These are phyloP conservation scores for Falco berigora DNA, from an alignment of 2,797 vertebrate species.

Conservation along the genomic window DNA sequence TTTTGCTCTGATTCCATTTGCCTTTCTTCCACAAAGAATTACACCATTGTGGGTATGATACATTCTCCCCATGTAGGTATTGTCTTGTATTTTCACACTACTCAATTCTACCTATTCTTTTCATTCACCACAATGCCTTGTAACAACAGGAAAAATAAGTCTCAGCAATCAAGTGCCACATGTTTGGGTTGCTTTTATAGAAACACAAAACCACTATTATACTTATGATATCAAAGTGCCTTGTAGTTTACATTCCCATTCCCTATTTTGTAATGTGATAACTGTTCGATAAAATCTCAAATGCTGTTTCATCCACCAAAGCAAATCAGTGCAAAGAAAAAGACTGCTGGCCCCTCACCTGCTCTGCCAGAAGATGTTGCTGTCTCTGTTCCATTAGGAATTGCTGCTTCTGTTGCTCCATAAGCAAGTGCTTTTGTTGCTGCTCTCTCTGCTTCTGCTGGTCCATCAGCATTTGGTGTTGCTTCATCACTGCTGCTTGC, in stretches of 20 bases:
- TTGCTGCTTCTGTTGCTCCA: constrained; percentile 77
- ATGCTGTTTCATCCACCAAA: background rate
- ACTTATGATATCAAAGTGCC: background rate
- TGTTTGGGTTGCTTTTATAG: background rate
- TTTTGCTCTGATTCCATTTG: background rate
- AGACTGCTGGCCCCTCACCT: constrained; percentile 70
- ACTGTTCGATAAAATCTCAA: background rate
- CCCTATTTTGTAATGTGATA: background rate
- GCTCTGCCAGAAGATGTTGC: constrained; percentile 86
- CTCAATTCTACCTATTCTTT: background rate
- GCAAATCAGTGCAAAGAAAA: background rate
- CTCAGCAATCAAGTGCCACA: background rate
- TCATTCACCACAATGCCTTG: background rate
- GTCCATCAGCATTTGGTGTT: constrained; percentile 80
- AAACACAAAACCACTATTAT: background rate
- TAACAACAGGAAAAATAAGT: background rate
- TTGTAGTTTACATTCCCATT: background rate
- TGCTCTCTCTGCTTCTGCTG: constrained; percentile 81
- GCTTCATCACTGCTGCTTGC: constrained; percentile 82
- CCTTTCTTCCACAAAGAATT: background rate
- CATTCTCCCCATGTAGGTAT: background rate
- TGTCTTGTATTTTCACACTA: background rate
- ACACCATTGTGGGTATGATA: background rate
- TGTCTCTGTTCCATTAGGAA: constrained; percentile 84
- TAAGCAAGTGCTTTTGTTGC: constrained; percentile 72